Evolutionary conservation across 2,113 vertebrate genomes (phyloP), one percentile per base, ranked within the genome.

Genomic region (Capreolus pygargus): DNA sequence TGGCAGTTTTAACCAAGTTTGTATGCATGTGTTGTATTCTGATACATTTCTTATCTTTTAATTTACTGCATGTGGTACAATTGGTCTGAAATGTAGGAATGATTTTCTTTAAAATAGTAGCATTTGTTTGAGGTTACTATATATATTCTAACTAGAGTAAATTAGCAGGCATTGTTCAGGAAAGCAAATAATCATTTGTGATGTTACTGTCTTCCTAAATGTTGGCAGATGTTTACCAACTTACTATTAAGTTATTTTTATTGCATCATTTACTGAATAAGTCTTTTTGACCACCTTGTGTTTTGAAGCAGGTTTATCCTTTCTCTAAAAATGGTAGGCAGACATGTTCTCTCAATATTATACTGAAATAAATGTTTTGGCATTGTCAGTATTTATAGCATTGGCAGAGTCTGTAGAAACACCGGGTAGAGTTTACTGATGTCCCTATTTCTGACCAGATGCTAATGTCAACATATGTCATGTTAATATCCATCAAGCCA

Each of bases 361-460:
- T 28, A n/a, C 54, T 95, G 91, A 94, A 93, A 96, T 97, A 47
- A 89, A 58, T 74, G 45, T 58, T 86, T 83, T 76, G 30, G 43
- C 25, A 9, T 86, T 79, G 17, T 78, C 58, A 25, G 13, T 85
- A 55, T 76, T 83, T 57, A 4, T 27, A 57, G 39, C 70, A 89
- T 27, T 84, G 78, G 54, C 84, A 91, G 43, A 61, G 27, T 54
- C 91, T 87, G 17, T 94, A n/a, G 86, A 98, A 83, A 91, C 57
- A 92, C 60, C 7, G 0, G 43, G 91, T 86, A 79, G 55, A 78
- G 91, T 86, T 95, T 89, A 83, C 17, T 76, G 83, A 97, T 64
- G 45, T 54, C 78, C 86, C 82, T 78, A 1, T 97, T 94, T 97
- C 86, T 93, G 95, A 81, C 47, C 95, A 91, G 85, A 95, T 93